Evolutionary conservation across 2,888 invertebrate genomes (phyloP).

Genomic region (Lasioglossum villosulum): DNA sequence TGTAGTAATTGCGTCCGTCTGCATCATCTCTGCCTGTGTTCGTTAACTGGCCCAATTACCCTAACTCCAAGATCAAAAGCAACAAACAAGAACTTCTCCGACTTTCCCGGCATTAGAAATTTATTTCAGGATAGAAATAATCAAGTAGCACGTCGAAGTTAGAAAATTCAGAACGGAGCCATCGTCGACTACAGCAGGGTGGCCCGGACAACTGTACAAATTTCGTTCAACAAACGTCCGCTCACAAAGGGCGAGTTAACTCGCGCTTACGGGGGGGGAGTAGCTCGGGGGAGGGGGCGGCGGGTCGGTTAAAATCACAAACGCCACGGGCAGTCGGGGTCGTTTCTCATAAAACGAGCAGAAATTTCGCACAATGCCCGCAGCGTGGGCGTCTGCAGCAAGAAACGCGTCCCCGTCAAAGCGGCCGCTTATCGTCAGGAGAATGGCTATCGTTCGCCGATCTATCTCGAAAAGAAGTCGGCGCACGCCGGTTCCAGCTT

Average conservation of each 20-base stretch:
- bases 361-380: conserved; percentile 58
- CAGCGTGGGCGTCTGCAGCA: conserved; percentile 29
- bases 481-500: neutral
- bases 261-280: neutral
- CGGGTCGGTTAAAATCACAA: conserved; percentile 55
- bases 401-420: conserved; percentile 52
- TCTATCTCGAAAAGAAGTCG: conserved; percentile 27
- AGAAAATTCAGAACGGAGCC: conserved; percentile 41
- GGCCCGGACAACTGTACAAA: conserved; percentile 32
- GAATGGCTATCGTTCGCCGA: conserved; percentile 32
- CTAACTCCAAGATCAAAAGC: neutral
- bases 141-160: conserved; percentile 23
- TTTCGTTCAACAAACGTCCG: conserved; percentile 48
- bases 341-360: conserved; percentile 58
- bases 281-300: neutral
- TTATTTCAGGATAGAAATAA: conserved; percentile 8
- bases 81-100: neutral
- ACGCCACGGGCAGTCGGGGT: conserved; percentile 57
- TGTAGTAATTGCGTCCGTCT: too few species aligned
- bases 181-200: neutral
- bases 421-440: conserved; percentile 38
- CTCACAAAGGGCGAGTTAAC: conserved; percentile 54
- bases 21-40: too few species aligned
- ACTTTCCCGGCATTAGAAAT: neutral
- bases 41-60: too few species aligned